phyloP scores from a whole-genome alignment of 1,140 invertebrate genomes.

The Lysiphlebus fabarum region DNA sequence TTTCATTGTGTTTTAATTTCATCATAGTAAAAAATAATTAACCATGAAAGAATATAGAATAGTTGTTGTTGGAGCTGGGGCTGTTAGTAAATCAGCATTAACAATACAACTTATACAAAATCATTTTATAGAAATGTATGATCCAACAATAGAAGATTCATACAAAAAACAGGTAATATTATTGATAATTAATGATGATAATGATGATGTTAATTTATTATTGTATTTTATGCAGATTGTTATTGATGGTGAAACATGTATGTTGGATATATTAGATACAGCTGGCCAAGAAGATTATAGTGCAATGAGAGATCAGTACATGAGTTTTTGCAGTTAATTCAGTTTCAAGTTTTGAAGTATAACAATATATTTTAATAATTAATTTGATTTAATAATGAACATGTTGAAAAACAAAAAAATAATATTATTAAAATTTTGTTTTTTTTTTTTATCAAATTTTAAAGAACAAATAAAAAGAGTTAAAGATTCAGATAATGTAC shows the following conservation, averaged over 20 bases:
- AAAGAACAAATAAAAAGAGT: conserved; percentile 93
- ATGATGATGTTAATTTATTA: background rate
- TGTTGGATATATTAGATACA: conserved; percentile 97
- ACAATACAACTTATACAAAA: conserved; percentile 99
- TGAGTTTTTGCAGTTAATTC: conserved; percentile 99
- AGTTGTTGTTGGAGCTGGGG: conserved; percentile 88
- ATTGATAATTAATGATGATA: background rate
- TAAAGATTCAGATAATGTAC: conserved; percentile 99
- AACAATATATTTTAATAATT: conserved; percentile 4
- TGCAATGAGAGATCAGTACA: conserved; percentile 97
- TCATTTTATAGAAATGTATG: conserved; percentile 99
- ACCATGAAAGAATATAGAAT: conserved; percentile 79
- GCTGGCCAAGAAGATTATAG: conserved; percentile 99
- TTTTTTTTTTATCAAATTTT: background rate
- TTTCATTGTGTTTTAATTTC: too few species aligned
- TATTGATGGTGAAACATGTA: conserved; percentile 97
- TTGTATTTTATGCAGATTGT: conserved; percentile 71
- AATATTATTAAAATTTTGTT: too few species aligned
- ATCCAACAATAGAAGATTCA: conserved; percentile 98
- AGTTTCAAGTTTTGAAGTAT: conserved; percentile 94
- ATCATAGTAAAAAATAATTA: background rate
- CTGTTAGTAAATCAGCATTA: conserved; percentile 98
- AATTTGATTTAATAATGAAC: conserved; percentile 4
- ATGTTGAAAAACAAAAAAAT: too few species aligned
- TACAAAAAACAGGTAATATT: conserved; percentile 82